Conservation (phyloP, 2,113 vertebrate genomes). For the Prolemur simus region DNA sequence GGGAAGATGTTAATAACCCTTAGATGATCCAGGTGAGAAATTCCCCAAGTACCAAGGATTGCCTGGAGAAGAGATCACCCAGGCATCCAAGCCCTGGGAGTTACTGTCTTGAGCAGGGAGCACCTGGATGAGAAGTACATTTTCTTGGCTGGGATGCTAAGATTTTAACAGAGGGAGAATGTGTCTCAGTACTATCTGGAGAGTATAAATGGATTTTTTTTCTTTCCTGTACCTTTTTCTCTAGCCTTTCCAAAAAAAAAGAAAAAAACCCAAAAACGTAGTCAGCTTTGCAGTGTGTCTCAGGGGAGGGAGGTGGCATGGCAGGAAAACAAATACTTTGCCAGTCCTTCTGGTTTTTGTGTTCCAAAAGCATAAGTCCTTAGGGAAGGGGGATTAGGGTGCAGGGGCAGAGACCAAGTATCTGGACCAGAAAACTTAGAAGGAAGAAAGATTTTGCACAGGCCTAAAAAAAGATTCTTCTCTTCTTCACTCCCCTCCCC, state of each 20-base stretch:
- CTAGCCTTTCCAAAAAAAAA: background rate
- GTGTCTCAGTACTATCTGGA: conserved; percentile 26
- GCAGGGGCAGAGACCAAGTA: background rate
- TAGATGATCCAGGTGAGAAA: conserved; percentile 39
- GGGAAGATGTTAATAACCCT: background rate
- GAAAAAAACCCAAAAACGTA: background rate
- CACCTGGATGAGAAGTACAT: conserved; percentile 25
- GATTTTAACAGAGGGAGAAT: conserved; percentile 19
- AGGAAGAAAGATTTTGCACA: background rate
- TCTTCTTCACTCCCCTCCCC: background rate
- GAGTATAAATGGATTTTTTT: conserved; percentile 8
- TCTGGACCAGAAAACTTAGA: conserved; percentile 24
- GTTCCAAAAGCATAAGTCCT: background rate
- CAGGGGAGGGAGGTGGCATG: background rate
- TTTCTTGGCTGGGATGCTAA: conserved; percentile 28
- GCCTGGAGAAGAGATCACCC: conserved; percentile 24
- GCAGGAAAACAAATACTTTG: conserved; percentile 1
- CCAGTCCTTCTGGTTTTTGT: background rate
- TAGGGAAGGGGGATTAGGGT: background rate
- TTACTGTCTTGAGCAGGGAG: background rate
- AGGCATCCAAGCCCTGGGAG: background rate
- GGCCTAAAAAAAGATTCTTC: background rate
- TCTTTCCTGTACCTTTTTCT: background rate
- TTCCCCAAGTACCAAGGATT: background rate
- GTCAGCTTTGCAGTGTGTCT: background rate